Evolutionary conservation across 53 echinoderm and acorn worm genomes (phyloP).

Genomic region (Crossaster papposus): DNA sequence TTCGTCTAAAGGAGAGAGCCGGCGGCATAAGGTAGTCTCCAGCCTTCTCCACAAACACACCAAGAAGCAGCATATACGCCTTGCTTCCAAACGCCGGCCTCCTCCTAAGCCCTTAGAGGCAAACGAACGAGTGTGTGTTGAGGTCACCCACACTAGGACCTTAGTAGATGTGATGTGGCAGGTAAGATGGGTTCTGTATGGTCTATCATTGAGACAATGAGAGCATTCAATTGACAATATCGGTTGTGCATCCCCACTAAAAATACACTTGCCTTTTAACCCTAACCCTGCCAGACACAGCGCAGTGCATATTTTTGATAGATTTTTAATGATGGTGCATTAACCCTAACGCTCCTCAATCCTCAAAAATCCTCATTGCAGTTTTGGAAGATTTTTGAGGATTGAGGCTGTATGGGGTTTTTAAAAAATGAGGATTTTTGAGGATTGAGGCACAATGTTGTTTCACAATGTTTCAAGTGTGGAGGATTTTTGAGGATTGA

Average conservation of each 20-base stretch:
- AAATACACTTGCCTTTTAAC: background rate
- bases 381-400: too few relatives aligned
- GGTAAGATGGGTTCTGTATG: slow-evolving; percentile 26
- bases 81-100: slow-evolving; percentile 48
- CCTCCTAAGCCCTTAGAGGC: slow-evolving; percentile 59
- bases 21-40: slow-evolving; percentile 58
- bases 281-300: too few relatives aligned
- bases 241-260: background rate
- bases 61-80: slow-evolving; percentile 50
- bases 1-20: slow-evolving; percentile 42
- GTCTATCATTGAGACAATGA: background rate
- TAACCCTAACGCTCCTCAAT: too few relatives aligned
- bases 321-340: too few relatives aligned
- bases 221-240: background rate
- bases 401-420: too few relatives aligned
- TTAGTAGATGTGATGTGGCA: slow-evolving; percentile 95
- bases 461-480: too few relatives aligned
- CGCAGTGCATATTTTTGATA: too few relatives aligned
- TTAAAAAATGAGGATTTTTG: too few relatives aligned
- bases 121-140: slow-evolving; percentile 79
- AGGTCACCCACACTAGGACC: slow-evolving; percentile 91
- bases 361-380: too few relatives aligned
- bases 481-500: too few relatives aligned
- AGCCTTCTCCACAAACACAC: slow-evolving; percentile 61
- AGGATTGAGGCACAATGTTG: too few relatives aligned